A percentile compares a stretch with the other conserved stretches of the same genome.
Conservation (phyloP, 2,113 vertebrate genomes). For the Solea solea region DNA sequence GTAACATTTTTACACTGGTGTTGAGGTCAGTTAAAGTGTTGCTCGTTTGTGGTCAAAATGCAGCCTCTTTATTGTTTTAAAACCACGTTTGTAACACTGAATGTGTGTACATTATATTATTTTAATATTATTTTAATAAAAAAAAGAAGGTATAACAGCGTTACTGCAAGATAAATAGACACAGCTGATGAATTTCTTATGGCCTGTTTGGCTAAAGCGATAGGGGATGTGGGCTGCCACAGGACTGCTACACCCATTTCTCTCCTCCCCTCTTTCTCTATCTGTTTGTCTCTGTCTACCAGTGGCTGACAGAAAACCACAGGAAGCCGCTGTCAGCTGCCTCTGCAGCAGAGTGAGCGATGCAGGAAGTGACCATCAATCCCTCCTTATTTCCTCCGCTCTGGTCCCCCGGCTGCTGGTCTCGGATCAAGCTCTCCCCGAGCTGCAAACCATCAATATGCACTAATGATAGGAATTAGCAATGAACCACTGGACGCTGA, state of each 20-base stretch:
- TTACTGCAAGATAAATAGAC: not conserved
- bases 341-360: constrained; percentile 61
- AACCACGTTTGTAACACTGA: too few relatives aligned
- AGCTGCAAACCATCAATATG: constrained; percentile 72
- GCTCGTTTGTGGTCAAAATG: too few relatives aligned
- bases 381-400: constrained; percentile 74
- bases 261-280: not conserved
- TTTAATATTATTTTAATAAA: too few relatives aligned
- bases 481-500: constrained; percentile 67
- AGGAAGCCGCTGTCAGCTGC: constrained; percentile 77
- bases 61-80: too few relatives aligned
- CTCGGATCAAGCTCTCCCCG: constrained; percentile 46
- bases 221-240: constrained; percentile 26
- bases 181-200: constrained; percentile 26
- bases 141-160: not conserved
- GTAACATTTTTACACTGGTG: too few relatives aligned
- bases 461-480: constrained; percentile 80
- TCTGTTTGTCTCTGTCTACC: constrained; percentile 55
- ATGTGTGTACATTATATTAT: too few relatives aligned
- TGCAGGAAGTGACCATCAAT: constrained; percentile 81
- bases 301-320: constrained; percentile 62
- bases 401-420: constrained; percentile 55
- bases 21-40: too few relatives aligned
- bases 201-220: constrained; percentile 17
- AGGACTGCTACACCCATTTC: constrained; percentile 26